Evolutionary conservation across 2,113 vertebrate genomes (phyloP).

Genomic region (Halcyon malimbica): DNA sequence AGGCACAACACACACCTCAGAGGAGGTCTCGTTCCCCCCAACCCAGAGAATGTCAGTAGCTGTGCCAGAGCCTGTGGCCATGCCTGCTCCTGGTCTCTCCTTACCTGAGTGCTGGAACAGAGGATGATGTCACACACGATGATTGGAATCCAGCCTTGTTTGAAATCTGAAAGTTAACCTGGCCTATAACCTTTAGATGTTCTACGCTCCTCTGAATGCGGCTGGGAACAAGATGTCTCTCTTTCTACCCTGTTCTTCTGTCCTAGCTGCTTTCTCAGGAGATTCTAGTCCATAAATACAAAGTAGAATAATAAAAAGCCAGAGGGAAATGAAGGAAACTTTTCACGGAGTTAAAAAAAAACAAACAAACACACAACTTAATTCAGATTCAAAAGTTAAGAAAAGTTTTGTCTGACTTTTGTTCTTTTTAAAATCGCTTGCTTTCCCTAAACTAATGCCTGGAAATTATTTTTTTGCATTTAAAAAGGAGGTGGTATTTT

Average conservation of each 20-base stretch:
- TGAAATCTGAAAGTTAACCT: background rate
- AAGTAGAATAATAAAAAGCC: background rate
- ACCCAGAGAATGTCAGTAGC: background rate
- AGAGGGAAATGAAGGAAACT: background rate
- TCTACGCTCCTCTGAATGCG: background rate
- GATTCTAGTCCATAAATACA: background rate
- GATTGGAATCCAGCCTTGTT: background rate
- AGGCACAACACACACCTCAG: accelerated
- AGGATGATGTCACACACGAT: background rate
- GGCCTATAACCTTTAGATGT: background rate
- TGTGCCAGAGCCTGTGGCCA: background rate
- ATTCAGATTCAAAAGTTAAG: background rate
- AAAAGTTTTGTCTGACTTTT: background rate
- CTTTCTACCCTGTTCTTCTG: background rate
- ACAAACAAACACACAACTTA: too few species aligned
- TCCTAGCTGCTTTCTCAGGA: background rate
- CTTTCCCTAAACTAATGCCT: background rate
- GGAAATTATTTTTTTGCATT: background rate
- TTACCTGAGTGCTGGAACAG: background rate
- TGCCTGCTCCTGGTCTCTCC: background rate
- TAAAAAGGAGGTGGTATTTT: background rate
- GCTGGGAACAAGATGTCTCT: background rate
- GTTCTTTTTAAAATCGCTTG: background rate
- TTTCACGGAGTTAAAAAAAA: background rate
- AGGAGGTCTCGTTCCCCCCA: accelerated